These are phyloP conservation scores for Karalla daura DNA, from an alignment of 2,797 vertebrate genomes.

Conservation along the genomic window DNA sequence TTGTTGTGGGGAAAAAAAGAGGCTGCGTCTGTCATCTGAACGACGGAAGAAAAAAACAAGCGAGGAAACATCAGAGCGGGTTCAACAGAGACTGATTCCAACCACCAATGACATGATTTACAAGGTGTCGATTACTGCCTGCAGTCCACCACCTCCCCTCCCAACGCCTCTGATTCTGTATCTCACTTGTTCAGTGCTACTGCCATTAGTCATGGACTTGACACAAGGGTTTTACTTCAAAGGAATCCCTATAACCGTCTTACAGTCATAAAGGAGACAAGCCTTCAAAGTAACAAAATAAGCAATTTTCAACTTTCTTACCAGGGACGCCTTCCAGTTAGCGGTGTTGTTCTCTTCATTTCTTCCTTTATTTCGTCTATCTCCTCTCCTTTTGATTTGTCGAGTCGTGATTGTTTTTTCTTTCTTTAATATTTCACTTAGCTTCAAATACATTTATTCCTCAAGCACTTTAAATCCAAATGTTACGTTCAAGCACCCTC, in stretches of 20 bases:
- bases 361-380: conserved; percentile 34
- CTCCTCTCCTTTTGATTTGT: conserved; percentile 21
- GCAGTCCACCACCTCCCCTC: conserved; percentile 75
- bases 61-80: conserved; percentile 61
- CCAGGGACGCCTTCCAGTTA: conserved; percentile 86
- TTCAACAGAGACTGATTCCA: conserved; percentile 68
- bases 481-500: conserved; percentile 64
- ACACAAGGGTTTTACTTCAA: conserved; percentile 80
- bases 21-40: conserved; percentile 45
- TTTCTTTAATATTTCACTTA: conserved; percentile 56
- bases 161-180: conserved; percentile 71
- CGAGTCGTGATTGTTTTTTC: no score
- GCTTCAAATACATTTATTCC: conserved; percentile 65
- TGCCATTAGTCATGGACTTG: conserved; percentile 82
- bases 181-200: conserved; percentile 80
- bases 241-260: conserved; percentile 82
- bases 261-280: conserved; percentile 88
- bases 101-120: conserved; percentile 71
- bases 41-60: conserved; percentile 30
- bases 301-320: conserved; percentile 87
- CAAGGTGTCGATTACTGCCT: conserved; percentile 76
- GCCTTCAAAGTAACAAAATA: conserved; percentile 87
- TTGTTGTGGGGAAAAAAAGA: conserved; percentile 43
- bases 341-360: conserved; percentile 80
- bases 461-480: conserved; percentile 82